Evolutionary conservation across 1,140 invertebrate genomes (phyloP), one percentile per base, ranked within the genome.

Genomic region (Physella acuta): DNA sequence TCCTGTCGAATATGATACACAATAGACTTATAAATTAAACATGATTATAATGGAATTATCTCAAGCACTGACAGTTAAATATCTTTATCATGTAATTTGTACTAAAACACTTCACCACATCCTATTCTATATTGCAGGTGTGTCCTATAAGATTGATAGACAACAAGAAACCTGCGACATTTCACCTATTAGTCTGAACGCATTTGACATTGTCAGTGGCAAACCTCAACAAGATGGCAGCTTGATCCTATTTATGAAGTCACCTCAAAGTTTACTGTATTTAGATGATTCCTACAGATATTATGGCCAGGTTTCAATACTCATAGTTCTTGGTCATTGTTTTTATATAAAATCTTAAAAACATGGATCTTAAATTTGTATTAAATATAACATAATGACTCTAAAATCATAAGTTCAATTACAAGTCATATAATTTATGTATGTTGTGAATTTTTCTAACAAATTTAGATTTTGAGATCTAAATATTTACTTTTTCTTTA

Each of bases 231-330:
- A 26, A 30, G 49, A 62, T 44, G 60, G 60, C 20, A 33, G 31
- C 2, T 37, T 44, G 17, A 16, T 28, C 17, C 1, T 62, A 2
- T 44, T 24, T 3, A 39, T 62, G 34, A 62, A 62, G 39, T 44
- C 60, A 44, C 36, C 60, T 28, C 24, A 28, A n/a, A 16, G 17
- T 44, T 24, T 62, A 3, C 49, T 62, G n/a, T 62, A 26, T 49
- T 44, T 62, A 20, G 37, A 39, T 30, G 30, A 49, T 49, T 44
- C 60, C 3, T 62, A 62, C 26, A 62, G 14, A 8, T 62, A 28
- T 31, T 17, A 44, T 49, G 60, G 60, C 16, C 60, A 62, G 60
- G 60, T 62, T 11, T 34, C 26, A 11, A 17, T 3, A 24, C 28
- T 8, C 3, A 52, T 52, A 3, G 39, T 8, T 11, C 39, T 11